Base-by-base conservation (phyloP, 2,888 invertebrate species). In the Temnothorax unifasciatus region DNA sequence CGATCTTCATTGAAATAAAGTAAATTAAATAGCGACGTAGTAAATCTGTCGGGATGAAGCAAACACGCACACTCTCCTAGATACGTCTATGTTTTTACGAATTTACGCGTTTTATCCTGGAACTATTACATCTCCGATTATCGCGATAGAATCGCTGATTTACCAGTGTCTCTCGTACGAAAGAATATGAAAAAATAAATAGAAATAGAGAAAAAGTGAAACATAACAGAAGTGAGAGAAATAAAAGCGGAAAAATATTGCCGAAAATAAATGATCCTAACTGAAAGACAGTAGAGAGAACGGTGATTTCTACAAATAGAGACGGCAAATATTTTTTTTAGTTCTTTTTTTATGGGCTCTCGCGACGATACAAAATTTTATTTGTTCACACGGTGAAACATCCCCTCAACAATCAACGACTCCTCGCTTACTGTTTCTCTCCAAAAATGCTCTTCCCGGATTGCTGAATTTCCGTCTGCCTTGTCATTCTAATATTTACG, bases 251-350 rank as follows among this genome's bases (percentile, higher is more conserved):
- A 38, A 47, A 73, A 71, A 73, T 73, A 73, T 47, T 47, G 59
- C 3, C 21, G 21, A 44, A 59, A 73, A 79, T 57, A 79, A 71
- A 73, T 73, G 21, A 81, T 59, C 13, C 6, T 25, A 25, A 71
- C 13, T 47, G 44, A 54, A 8, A 66, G 41, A 75, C 74, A 38
- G 59, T 6, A 3, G 21, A 69, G 69, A 29, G 25, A 41, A 69
- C 34, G 34, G 71, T 81, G 73, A 81, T 81, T 81, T 81, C 59
- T 59, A 21, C 59, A 73, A 73, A 81, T 21, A 73, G 18, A 81
- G 44, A 47, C 25, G 11, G 18, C 59, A 81, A 81, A 81, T 59
- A 71, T 71, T 79, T 79, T 71, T 29, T 29, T 29, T 71, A 59
- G 34, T 57, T 44, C 34, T 13, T 11, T 18, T 8, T 59, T 21